phyloP scores from a whole-genome alignment of 1,140 invertebrate species.

The Phymastichus coffea region DNA sequence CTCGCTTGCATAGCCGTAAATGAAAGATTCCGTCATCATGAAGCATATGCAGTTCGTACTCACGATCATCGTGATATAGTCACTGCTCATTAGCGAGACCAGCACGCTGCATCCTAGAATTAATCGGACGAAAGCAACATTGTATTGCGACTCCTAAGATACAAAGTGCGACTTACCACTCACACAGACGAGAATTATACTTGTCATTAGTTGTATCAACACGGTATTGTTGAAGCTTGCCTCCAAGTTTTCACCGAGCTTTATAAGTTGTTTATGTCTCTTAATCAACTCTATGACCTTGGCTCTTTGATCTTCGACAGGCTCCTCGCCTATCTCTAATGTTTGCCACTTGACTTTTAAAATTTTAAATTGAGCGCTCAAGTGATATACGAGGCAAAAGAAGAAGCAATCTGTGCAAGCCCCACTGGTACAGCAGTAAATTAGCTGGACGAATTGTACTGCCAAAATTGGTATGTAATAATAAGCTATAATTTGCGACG shows the following conservation, averaged over 20 bases:
- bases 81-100: constrained; percentile 9
- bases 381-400: constrained; percentile 24
- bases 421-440: constrained; percentile 16
- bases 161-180: no score
- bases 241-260: constrained; percentile 24
- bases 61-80: constrained; percentile 25
- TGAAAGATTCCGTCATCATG: constrained; percentile 30
- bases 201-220: constrained; percentile 25
- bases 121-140: no score
- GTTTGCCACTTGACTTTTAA: neutral
- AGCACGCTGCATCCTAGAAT: constrained; percentile 27
- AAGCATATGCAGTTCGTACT: constrained; percentile 29
- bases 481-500: neutral
- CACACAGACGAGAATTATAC: constrained; percentile 27
- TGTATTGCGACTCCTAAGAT: no score
- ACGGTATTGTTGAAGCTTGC: constrained; percentile 17
- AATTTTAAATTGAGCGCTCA: constrained; percentile 29
- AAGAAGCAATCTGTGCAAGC: constrained; percentile 26
- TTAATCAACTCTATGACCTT: constrained; percentile 1
- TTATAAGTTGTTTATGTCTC: constrained; percentile 21
- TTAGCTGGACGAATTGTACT: constrained; percentile 12
- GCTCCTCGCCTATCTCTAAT: neutral
- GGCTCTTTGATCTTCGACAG: neutral
- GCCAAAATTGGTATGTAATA: neutral
- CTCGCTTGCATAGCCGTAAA: constrained; percentile 31